These are phyloP conservation scores for Rhagium mordax DNA, from an alignment of 2,888 invertebrate species.

Conservation along the genomic window DNA sequence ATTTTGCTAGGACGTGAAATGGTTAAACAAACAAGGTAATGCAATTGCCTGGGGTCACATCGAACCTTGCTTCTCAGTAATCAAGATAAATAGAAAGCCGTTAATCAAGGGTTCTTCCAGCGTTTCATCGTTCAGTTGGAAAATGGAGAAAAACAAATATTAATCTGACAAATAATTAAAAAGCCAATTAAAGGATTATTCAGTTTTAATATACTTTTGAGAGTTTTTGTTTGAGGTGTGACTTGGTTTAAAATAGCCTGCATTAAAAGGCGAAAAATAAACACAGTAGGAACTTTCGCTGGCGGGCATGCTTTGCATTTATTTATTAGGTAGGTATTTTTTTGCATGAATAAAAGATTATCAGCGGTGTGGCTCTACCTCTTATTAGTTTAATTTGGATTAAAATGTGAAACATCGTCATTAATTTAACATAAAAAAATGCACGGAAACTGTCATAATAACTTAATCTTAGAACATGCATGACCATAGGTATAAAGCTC, in stretches of 20 bases:
- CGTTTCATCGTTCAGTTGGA: slow-evolving; percentile 23
- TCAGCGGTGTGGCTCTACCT: too few relatives aligned
- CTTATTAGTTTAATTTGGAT: too few relatives aligned
- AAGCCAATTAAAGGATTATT: slow-evolving; percentile 22
- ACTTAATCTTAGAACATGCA: too few relatives aligned
- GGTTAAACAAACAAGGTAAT: slow-evolving; percentile 43
- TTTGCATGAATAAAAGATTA: too few relatives aligned
- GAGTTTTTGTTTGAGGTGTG: not conserved
- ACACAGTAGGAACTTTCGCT: not conserved
- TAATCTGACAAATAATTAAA: slow-evolving; percentile 27
- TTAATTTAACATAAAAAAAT: too few relatives aligned
- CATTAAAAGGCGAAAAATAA: not conserved
- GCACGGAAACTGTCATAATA: too few relatives aligned
- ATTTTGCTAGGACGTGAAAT: slow-evolving; percentile 33
- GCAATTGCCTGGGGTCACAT: slow-evolving; percentile 50
- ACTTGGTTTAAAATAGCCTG: not conserved
- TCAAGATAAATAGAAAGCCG: slow-evolving; percentile 55
- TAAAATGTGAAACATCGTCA: too few relatives aligned
- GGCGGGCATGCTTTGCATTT: not conserved
- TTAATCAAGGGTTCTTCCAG: slow-evolving; percentile 46
- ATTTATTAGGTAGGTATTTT: too few relatives aligned
- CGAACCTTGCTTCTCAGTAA: slow-evolving; percentile 46
- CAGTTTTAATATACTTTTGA: not conserved
- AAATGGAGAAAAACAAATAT: slow-evolving; percentile 13
- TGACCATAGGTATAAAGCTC: too few relatives aligned